phyloP scores from a whole-genome alignment of 2,888 invertebrate genomes.

The Nephrocerus scutellatus region DNA sequence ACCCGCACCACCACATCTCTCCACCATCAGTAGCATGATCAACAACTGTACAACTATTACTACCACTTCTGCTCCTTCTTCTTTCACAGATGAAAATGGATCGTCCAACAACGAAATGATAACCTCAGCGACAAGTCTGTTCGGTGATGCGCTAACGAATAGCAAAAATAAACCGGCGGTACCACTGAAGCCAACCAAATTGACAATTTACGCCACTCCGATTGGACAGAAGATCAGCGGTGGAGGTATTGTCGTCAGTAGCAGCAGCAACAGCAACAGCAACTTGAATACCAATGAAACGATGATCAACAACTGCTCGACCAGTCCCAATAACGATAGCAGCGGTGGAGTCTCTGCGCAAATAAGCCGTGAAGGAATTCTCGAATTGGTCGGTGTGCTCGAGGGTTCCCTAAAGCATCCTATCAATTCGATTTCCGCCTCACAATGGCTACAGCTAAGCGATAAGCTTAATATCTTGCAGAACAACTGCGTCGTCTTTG shows the following conservation, averaged over 20 bases:
- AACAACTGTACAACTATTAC: too few species aligned
- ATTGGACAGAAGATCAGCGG: conserved; percentile 40
- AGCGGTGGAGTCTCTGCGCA: conserved; percentile 46
- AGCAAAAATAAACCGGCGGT: conserved; percentile 58
- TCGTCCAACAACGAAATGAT: conserved; percentile 25
- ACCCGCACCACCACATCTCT: not conserved
- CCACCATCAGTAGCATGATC: conserved; percentile 16
- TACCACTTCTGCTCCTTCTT: too few species aligned
- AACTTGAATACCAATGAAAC: conserved; percentile 25
- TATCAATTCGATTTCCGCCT: conserved; percentile 49
- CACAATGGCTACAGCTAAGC: conserved; percentile 72
- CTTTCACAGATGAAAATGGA: too few species aligned
- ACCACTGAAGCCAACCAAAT: conserved; percentile 61
- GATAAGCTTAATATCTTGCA: conserved; percentile 77
- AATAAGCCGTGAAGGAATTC: conserved; percentile 53
- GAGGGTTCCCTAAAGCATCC: conserved; percentile 59
- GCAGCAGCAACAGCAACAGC: conserved; percentile 20
- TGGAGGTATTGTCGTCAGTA: conserved; percentile 11
- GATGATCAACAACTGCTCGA: conserved; percentile 50
- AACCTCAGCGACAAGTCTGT: conserved; percentile 18
- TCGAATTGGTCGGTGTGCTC: conserved; percentile 60
- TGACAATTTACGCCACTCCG: conserved; percentile 72
- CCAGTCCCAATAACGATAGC: conserved; percentile 41
- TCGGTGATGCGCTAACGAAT: too few species aligned
- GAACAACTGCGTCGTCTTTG: conserved; percentile 73